phyloP scores from a whole-genome alignment of 1,140 invertebrate species.

The Scaptomyza pallida region DNA sequence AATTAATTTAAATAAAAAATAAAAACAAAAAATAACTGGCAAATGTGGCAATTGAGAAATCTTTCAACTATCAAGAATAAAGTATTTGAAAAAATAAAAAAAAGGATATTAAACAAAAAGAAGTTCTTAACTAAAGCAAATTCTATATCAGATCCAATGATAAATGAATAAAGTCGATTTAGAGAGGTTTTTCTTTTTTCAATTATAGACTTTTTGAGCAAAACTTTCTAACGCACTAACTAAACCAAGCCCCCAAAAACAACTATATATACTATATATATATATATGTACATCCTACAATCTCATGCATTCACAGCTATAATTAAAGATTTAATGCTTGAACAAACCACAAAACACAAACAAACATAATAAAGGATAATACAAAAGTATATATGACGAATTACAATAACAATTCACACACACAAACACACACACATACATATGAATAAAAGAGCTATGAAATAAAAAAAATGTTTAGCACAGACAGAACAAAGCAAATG shows the following conservation, averaged over 20 bases:
- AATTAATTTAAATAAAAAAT: slow-evolving; percentile 1
- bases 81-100: slow-evolving; percentile 7
- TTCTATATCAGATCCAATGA: slow-evolving; percentile 16
- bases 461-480: slow-evolving; percentile 24
- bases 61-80: slow-evolving; percentile 12
- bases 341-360: slow-evolving; percentile 22
- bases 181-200: slow-evolving; percentile 12
- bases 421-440: slow-evolving; percentile 15
- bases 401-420: slow-evolving; percentile 53
- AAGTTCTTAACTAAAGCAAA: slow-evolving; percentile 7
- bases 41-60: slow-evolving; percentile 21
- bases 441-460: slow-evolving; percentile 36
- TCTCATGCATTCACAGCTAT: slow-evolving; percentile 12
- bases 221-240: slow-evolving; percentile 23
- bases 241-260: slow-evolving; percentile 6
- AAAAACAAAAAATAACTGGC: background rate
- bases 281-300: slow-evolving; percentile 12
- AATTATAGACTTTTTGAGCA: slow-evolving; percentile 29
- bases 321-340: slow-evolving; percentile 27
- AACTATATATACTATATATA: too few relatives aligned
- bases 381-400: slow-evolving; percentile 49
- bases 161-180: slow-evolving; percentile 6
- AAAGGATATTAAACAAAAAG: too few relatives aligned
- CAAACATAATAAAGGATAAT: background rate
- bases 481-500: slow-evolving; percentile 42